These are phyloP conservation scores for Pogonus chalceus DNA, from an alignment of 1,140 invertebrate species.

Conservation along the genomic window DNA sequence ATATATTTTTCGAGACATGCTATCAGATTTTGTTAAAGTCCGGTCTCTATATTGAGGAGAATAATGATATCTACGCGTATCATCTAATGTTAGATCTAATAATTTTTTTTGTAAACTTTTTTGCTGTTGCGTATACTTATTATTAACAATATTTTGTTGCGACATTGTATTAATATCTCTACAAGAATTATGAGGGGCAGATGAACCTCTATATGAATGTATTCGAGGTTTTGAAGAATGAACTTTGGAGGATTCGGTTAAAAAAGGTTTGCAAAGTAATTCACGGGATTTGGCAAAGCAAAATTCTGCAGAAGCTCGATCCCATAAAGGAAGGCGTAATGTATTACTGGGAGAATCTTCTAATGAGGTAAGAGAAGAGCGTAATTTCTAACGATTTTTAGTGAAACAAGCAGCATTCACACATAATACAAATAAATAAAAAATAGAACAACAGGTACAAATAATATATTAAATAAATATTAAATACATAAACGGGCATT, in stretches of 20 bases:
- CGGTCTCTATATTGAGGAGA: constrained; percentile 23
- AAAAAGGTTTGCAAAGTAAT: constrained; percentile 47
- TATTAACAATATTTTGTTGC: neutral
- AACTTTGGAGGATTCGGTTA: constrained; percentile 11
- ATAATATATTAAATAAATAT: constrained; percentile 16
- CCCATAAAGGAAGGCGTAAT: constrained; percentile 55
- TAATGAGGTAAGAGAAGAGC: constrained; percentile 29
- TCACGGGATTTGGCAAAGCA: constrained; percentile 62
- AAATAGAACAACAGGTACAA: constrained; percentile 4
- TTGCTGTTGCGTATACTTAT: constrained; percentile 11
- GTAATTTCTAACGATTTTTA: constrained; percentile 26
- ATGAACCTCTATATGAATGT: constrained; percentile 17
- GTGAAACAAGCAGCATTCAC: too few relatives aligned
- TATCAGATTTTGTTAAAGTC: constrained; percentile 32
- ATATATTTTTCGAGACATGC: constrained; percentile 32
- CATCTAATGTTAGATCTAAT: constrained; percentile 26
- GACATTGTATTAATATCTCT: constrained; percentile 6
- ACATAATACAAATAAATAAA: too few relatives aligned
- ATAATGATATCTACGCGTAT: constrained; percentile 18
- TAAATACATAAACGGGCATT: constrained; percentile 10
- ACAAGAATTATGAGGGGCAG: constrained; percentile 2
- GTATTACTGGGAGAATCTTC: constrained; percentile 28
- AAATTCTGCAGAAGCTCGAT: constrained; percentile 61
- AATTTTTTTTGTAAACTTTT: constrained; percentile 21
- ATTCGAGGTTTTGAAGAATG: constrained; percentile 21